Evolutionary conservation across 2,888 invertebrate genomes (phyloP), one percentile per base, ranked within the genome.

Genomic region (Suillia variegata): DNA sequence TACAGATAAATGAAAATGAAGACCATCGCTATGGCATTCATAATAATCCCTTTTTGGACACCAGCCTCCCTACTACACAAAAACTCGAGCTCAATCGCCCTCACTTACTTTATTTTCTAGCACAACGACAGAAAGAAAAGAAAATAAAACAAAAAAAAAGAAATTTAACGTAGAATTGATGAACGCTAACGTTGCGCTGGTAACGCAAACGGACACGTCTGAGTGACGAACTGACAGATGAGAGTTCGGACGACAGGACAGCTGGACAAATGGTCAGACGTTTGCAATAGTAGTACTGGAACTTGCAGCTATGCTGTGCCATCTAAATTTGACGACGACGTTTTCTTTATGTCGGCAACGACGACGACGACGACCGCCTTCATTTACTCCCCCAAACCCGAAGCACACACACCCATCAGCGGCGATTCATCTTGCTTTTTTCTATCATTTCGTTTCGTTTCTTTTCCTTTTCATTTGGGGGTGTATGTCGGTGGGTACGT

Each of bases 201-300:
- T 60, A 54, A 56, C 57, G 50, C 45, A 42, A 57, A 57, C 38
- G 56, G 61, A 57, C 61, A 49, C 48, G 50, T 57, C 54, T 55
- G 15, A 50, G 31, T 50, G 26, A 26, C 38, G 33, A 24, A 33
- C 54, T 26, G 33, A 33, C 52, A 12, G 15, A 34, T 18, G 42
- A 48, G 26, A 42, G 26, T 5, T 5, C 26, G 26, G 26, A 10
- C 5, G 26, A 26, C 5, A 5, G 3, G 47, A 26, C 26, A n/a
- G 21, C 22, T 26, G 48, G 22, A 21, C n/a, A 13, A 18, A 20
- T 48, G 48, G 6, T 8, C 48, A 45, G 31, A 12, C 12, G 6
- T 31, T 31, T 31, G n/a, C n/a, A n/a, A n/a, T n/a, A n/a, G n/a
- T n/a, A n/a, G n/a, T n/a, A n/a, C n/a, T n/a, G n/a, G n/a, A n/a